Evolutionary conservation across 2,113 vertebrate genomes (phyloP).

Genomic region (Microtus oregoni): DNA sequence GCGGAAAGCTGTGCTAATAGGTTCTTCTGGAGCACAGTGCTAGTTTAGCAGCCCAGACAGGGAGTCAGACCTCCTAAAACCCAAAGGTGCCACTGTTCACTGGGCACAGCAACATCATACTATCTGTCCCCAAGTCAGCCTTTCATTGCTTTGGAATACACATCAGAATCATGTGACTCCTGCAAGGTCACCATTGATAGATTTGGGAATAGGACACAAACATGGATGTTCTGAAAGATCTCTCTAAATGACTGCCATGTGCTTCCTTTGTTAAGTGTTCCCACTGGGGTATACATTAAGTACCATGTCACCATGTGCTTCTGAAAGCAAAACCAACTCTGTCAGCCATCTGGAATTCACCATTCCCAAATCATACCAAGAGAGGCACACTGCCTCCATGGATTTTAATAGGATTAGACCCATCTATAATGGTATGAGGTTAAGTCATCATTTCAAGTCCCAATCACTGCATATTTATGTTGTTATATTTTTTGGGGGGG

Average conservation of each 20-base stretch:
- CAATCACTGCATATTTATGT: background rate
- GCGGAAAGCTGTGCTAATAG: background rate
- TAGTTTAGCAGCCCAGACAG: background rate
- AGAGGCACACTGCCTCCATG: background rate
- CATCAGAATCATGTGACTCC: conserved; percentile 17
- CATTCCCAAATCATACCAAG: background rate
- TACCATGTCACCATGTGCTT: background rate
- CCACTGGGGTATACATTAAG: conserved; percentile 3
- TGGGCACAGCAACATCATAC: background rate
- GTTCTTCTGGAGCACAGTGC: background rate
- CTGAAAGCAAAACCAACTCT: background rate
- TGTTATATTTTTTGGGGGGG: background rate
- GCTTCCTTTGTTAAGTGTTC: conserved; percentile 15
- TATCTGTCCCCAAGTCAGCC: background rate
- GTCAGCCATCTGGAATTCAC: background rate
- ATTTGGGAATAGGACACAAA: conserved; percentile 25
- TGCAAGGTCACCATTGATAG: background rate
- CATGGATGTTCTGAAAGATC: conserved; percentile 34
- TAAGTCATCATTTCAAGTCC: background rate
- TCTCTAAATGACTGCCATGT: background rate
- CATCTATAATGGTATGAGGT: background rate
- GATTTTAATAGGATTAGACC: background rate
- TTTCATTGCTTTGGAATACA: background rate
- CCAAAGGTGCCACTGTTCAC: background rate
- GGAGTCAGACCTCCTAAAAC: background rate